phyloP scores from a whole-genome alignment of 2,888 invertebrate genomes.

The Torymus texanus region DNA sequence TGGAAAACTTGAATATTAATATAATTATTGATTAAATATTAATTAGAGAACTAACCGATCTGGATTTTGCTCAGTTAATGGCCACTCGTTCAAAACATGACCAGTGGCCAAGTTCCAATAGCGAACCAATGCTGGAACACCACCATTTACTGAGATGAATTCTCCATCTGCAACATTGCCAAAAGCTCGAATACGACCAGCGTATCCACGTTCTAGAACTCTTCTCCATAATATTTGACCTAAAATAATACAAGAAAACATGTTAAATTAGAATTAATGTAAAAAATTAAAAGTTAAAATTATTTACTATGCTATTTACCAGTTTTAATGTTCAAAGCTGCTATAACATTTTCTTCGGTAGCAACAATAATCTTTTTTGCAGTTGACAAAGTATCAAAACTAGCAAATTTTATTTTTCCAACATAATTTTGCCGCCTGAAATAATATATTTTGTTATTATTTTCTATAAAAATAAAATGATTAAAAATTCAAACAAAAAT shows the following conservation, averaged over 20 bases:
- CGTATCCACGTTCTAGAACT: slow-evolving; percentile 81
- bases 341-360: slow-evolving; percentile 91
- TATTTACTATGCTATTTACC: slow-evolving; percentile 74
- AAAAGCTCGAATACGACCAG: slow-evolving; percentile 82
- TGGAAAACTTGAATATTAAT: neutral
- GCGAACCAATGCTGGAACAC: slow-evolving; percentile 83
- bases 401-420: slow-evolving; percentile 86
- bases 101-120: slow-evolving; percentile 88
- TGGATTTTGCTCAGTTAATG: slow-evolving; percentile 70
- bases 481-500: too few species aligned
- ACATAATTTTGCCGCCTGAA: slow-evolving; percentile 89
- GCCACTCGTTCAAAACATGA: slow-evolving; percentile 86
- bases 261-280: slow-evolving; percentile 48
- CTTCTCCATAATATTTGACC: slow-evolving; percentile 90
- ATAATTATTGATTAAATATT: neutral
- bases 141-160: slow-evolving; percentile 85
- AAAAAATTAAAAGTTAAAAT: slow-evolving; percentile 19
- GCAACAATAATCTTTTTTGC: slow-evolving; percentile 86
- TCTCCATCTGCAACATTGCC: slow-evolving; percentile 81
- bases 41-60: slow-evolving; percentile 65
- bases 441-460: slow-evolving; percentile 56
- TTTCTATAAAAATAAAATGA: too few species aligned
- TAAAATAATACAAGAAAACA: slow-evolving; percentile 64
- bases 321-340: slow-evolving; percentile 87
- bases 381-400: slow-evolving; percentile 84